Conservation (phyloP, 2,113 vertebrate species). For the Gymnorhina tibicen region DNA sequence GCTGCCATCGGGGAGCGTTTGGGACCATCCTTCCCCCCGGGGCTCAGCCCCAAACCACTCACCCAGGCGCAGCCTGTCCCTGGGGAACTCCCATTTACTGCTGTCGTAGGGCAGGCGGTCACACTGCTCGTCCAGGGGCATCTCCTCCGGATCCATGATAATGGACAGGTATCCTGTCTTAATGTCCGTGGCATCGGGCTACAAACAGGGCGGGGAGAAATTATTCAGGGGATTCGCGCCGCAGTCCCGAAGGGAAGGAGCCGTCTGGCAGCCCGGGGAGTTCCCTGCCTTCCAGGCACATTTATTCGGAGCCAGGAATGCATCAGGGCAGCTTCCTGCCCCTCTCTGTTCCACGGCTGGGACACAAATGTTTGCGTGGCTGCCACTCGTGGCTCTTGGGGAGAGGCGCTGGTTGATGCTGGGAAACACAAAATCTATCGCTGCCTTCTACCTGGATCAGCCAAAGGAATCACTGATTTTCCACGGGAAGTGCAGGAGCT, state of each 20-base stretch:
- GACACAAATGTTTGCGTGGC: neutral
- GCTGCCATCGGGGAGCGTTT: rapidly evolving
- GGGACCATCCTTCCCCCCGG: neutral
- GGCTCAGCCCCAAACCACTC: neutral
- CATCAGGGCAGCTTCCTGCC: neutral
- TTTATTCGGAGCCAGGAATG: neutral
- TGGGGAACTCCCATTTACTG: constrained; percentile 94
- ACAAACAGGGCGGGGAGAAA: neutral
- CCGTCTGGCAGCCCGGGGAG: neutral
- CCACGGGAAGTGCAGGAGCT: neutral
- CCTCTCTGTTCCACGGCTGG: neutral
- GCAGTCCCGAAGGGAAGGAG: neutral
- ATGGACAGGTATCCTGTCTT: constrained; percentile 92
- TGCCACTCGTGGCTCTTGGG: neutral
- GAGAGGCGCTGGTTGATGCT: neutral
- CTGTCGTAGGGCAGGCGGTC: constrained; percentile 90
- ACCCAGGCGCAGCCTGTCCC: constrained; percentile 85
- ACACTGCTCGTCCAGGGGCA: constrained; percentile 88
- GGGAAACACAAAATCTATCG: neutral
- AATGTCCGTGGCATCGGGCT: constrained; percentile 82
- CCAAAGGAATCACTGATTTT: neutral
- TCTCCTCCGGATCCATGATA: constrained; percentile 92
- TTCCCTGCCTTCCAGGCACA: neutral
- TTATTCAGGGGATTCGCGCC: neutral
- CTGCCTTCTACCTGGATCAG: neutral